Evolutionary conservation across 1,140 invertebrate species (phyloP), one percentile per base, ranked within the genome.

Genomic region (Paraescarpia echinospica): DNA sequence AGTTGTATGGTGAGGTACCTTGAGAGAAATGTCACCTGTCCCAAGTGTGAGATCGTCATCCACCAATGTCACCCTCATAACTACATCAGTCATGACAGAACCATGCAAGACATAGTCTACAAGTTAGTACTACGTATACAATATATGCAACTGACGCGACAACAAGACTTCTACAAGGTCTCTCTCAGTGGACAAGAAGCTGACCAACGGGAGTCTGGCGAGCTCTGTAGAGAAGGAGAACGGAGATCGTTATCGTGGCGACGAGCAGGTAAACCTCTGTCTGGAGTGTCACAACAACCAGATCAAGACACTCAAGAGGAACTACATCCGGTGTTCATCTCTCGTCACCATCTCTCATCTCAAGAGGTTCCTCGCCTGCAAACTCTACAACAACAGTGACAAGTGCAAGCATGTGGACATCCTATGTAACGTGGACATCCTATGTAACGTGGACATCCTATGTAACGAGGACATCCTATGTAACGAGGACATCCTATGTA

Each of bases 61-160:
- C 96, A 97, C 94, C 96, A 96, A 94, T 96, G 95, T 93, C 96
- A 97, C 94, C 96, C 96, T 34, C 94, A 96, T 31, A 95, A 95
- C 93, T 96, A 95, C 92, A 95, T 91, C 93, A 96, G 96, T 92
- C 95, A 96, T 94, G 99, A 99, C 96, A 97, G 99, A 94, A 99
- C 99, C 93, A 99, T 99, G 98, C 99, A 99, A 96, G 99, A 99
- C 97, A 99, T 99, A 96, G 99, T 99, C 91, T 99, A 99, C 96
- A 99, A 99, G 97, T 92, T 96, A 92, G 96, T 96, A 34, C 96
- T 96, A 77, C 94, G 96, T 93, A 94, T 96, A 91, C 95, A 96
- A 94, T 94, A 96, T 94, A 95, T 34, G 2, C 34, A 92, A 33
- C 34, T 33, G 34, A 35, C 14, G 34, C 22, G 91, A 35, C 48